Evolutionary conservation across 1,140 invertebrate genomes (phyloP).

Genomic region (Aphelenchoides avenae): DNA sequence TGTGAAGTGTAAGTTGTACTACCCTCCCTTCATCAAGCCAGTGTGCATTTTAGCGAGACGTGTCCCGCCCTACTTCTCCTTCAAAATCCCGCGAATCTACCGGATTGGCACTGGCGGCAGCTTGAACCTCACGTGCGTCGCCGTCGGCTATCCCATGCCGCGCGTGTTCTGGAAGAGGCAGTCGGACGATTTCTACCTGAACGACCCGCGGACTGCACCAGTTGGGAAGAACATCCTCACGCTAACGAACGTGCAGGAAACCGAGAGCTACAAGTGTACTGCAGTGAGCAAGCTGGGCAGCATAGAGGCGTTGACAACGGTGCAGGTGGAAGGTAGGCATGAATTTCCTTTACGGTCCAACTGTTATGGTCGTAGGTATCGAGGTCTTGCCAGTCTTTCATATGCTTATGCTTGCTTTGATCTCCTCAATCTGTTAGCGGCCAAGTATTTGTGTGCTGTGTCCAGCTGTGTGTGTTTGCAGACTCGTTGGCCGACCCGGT

Average conservation of each 20-base stretch:
- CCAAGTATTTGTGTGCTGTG: too few species aligned
- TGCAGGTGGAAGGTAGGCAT: slow-evolving; percentile 61
- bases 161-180: slow-evolving; percentile 72
- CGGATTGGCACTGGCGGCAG: slow-evolving; percentile 84
- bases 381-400: too few species aligned
- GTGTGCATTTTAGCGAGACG: slow-evolving; percentile 69
- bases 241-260: slow-evolving; percentile 78
- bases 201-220: slow-evolving; percentile 50
- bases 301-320: slow-evolving; percentile 77
- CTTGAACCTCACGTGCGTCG: slow-evolving; percentile 89
- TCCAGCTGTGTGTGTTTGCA: too few species aligned
- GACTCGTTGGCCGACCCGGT: too few species aligned
- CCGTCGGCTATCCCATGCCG: slow-evolving; percentile 93
- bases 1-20: slow-evolving; percentile 75
- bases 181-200: slow-evolving; percentile 26
- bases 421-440: too few species aligned
- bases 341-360: too few species aligned
- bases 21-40: background rate
- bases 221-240: slow-evolving; percentile 74
- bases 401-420: too few species aligned
- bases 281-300: slow-evolving; percentile 86
- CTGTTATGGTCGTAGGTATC: too few species aligned
- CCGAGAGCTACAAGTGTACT: slow-evolving; percentile 91
- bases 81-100: slow-evolving; percentile 73
- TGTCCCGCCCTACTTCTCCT: slow-evolving; percentile 84